Conservation (phyloP, 1,140 invertebrate species). For the Scaptomyza graminum region DNA sequence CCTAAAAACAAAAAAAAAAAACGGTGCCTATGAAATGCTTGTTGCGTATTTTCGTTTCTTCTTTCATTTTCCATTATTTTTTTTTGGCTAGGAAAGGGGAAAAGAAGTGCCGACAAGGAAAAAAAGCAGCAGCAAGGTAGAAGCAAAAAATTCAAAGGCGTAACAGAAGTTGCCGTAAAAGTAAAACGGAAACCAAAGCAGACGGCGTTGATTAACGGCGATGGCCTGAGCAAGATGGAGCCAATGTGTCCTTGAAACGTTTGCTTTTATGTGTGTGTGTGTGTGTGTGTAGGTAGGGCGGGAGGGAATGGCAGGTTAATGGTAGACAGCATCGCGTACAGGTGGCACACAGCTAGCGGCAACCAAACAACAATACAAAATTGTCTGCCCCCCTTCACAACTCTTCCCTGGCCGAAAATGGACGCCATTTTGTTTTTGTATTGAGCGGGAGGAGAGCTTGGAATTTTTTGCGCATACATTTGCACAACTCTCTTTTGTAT, state of each 20-base stretch:
- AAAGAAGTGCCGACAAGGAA: slow-evolving; percentile 14
- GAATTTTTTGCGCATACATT: slow-evolving; percentile 34
- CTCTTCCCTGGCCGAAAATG: not conserved
- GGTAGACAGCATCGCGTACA: slow-evolving; percentile 38
- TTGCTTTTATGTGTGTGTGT: slow-evolving; percentile 5
- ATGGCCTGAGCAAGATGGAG: too few species aligned
- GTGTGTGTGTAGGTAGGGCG: not conserved
- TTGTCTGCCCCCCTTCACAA: not conserved
- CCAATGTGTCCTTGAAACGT: slow-evolving; percentile 64
- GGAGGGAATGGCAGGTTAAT: not conserved
- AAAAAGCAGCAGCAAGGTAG: slow-evolving; percentile 27
- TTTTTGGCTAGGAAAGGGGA: slow-evolving; percentile 20
- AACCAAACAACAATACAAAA: slow-evolving; percentile 34
- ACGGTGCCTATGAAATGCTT: slow-evolving; percentile 35
- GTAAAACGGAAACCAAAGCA: slow-evolving; percentile 33
- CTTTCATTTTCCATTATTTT: slow-evolving; percentile 9
- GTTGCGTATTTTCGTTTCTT: slow-evolving; percentile 20
- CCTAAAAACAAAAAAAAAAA: slow-evolving; percentile 14
- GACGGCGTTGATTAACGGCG: slow-evolving; percentile 65
- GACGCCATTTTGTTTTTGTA: slow-evolving; percentile 48
- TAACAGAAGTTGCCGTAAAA: slow-evolving; percentile 24
- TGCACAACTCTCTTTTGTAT: slow-evolving; percentile 13
- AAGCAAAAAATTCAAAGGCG: not conserved
- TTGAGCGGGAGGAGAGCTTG: slow-evolving; percentile 14
- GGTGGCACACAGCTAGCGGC: slow-evolving; percentile 67